Evolutionary conservation across 2,888 invertebrate species (phyloP), one percentile per base, ranked within the genome.

Genomic region (Eurois occulta): DNA sequence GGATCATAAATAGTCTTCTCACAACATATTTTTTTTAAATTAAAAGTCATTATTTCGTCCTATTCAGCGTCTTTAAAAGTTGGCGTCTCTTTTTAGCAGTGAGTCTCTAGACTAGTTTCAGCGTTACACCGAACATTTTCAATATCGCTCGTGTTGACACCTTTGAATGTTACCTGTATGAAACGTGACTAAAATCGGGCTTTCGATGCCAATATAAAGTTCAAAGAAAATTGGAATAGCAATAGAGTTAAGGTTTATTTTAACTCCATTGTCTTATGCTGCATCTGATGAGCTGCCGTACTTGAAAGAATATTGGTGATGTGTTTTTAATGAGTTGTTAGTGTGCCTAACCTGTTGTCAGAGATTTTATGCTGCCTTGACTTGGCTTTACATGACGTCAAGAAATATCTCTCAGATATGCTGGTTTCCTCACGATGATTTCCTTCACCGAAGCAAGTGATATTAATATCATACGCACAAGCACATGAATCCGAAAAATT

Each of bases 131-230:
- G 89, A 91, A 90, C 88, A 89, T 90, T 91, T 93, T 91, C 91
- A 93, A 93, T 93, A 93, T 92, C 81, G 89, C 78, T 84, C 85
- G 81, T 88, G 88, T 91, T 88, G 89, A 89, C 88, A 82, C 77
- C 74, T 84, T 91, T 90, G 90, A 90, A 92, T 90, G 88, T 90
- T 90, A 90, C 90, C 88, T 88, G 84, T 86, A 81, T 86, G 87
- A 89, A 89, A 93, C 94, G 93, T 94, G 94, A 91, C 93, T 91
- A 83, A 78, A 84, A 75, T 87, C 80, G 78, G 84, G 83, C 82
- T 87, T 87, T 80, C 78, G 84, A 79, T 80, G 88, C 90, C 85
- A 90, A 86, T 80, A 84, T 86, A 86, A 84, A 81, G 60, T 66
- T 70, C 32, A 38, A 66, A 77, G 80, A 60, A 79, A 78, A 72